Percentiles rank a stretch among this genome's conserved stretches.
Evolutionary conservation across 2,888 invertebrate species (phyloP).

Genomic region (Eilema caniola): DNA sequence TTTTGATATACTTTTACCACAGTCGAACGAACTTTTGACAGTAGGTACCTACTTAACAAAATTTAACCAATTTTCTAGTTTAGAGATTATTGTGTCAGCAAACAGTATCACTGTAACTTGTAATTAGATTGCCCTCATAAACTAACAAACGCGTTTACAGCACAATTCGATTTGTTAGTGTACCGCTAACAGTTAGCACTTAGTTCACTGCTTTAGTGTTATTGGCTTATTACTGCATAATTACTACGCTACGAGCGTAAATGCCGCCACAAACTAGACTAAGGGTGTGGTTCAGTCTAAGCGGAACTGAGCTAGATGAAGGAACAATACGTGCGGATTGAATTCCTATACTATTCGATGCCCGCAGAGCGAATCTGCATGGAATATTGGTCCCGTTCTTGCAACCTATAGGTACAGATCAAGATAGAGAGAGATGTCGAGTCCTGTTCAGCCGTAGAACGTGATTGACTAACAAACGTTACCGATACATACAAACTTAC

Average conservation of each 20-base stretch:
- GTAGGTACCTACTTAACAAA: too few relatives aligned
- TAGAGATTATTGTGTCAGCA: background rate
- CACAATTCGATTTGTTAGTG: slow-evolving; percentile 47
- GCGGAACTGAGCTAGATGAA: background rate
- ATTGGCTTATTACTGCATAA: slow-evolving; percentile 58
- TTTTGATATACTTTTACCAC: too few relatives aligned
- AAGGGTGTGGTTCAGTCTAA: background rate
- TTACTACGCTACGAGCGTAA: slow-evolving; percentile 34
- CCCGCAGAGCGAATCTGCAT: too few relatives aligned
- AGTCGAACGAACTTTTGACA: too few relatives aligned
- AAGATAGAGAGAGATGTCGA: too few relatives aligned
- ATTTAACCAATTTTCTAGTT: background rate
- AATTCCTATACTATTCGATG: too few relatives aligned
- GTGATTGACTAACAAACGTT: too few relatives aligned
- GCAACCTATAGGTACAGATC: too few relatives aligned
- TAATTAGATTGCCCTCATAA: slow-evolving; percentile 46
- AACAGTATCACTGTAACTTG: background rate
- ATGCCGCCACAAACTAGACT: slow-evolving; percentile 19
- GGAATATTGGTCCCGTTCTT: too few relatives aligned
- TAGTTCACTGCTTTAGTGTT: slow-evolving; percentile 49
- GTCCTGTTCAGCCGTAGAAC: too few relatives aligned
- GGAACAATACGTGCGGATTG: too few relatives aligned
- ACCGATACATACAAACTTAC: too few relatives aligned
- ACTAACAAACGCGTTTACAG: slow-evolving; percentile 39
- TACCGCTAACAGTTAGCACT: slow-evolving; percentile 29